Base-by-base conservation (phyloP, 2,113 vertebrate species). In the Otis tarda region DNA sequence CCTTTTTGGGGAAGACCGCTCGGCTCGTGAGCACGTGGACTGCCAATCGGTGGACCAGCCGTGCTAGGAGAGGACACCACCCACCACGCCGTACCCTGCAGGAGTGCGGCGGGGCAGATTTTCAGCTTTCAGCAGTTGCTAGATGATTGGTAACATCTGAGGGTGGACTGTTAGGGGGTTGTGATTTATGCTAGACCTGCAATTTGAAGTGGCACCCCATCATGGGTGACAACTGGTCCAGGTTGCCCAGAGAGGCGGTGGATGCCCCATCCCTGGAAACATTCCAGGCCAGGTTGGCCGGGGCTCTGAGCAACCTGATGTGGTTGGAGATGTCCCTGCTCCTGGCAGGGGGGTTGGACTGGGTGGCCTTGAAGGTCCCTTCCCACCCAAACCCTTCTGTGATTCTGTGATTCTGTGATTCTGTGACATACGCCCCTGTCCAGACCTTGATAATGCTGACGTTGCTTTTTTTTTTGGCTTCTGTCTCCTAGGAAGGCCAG, bases 401-500 rank as follows among this genome's bases (percentile, higher is more conserved):
- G 41, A 43, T 43, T 43, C 41, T 43, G 6, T 43, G 41, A 41
- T 41, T 41, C 41, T 41, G 14, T 41, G 41, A 41, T 41, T 41
- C 41, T 41, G 13, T 41, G 41, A 55, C 22, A 4, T 0, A 3
- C 4, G 27, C 17, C 30, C 10, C 57, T 30, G 18, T 50, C 33
- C 4, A 3, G 39, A 57, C 20, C 35, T 35, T 14, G 8, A 1
- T 27, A 21, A 43, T 1, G 0, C 47, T 74, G 39, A 91, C 12
- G 22, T 3, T 13, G 17, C 2, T 10, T 33, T 7, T 22, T 50
- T 71, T 41, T 13, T 20, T 35, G 45, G 12, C 45, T 81, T 43
- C 65, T 97, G 11, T 83, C 76, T 80, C 30, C 49, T 74, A 99
- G 99, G 98, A 99, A 96, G 99, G 99, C 59, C 99, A 99, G 95